Percentiles rank a stretch among this genome's conserved stretches.
Evolutionary conservation across 30 jellyfish, hydroid and myxozoan species (phyloP).

Genomic region (Rhopilema esculentum): DNA sequence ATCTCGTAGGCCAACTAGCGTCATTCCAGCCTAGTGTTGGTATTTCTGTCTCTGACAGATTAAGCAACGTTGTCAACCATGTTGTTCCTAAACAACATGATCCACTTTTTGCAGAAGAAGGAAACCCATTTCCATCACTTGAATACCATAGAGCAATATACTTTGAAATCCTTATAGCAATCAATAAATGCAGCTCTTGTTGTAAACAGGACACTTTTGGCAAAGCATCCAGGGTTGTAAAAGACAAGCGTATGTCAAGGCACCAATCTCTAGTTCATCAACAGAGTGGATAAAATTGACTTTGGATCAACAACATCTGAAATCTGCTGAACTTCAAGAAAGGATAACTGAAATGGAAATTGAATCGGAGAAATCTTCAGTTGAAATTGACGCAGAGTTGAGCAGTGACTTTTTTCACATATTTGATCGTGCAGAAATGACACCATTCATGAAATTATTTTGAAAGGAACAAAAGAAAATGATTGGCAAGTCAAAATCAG

Average conservation of each 20-base stretch:
- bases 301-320: constrained; percentile 26
- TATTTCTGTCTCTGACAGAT: constrained; percentile 15
- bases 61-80: constrained; percentile 28
- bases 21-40: neutral
- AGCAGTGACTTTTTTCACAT: constrained; percentile 19
- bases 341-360: constrained; percentile 25
- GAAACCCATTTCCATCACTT: neutral
- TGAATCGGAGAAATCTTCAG: constrained; percentile 15
- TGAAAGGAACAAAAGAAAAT: constrained; percentile 46
- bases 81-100: constrained; percentile 34
- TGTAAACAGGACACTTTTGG: too few species aligned
- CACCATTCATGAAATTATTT: constrained; percentile 48
- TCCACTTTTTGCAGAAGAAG: constrained; percentile 34
- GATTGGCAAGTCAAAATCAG: constrained; percentile 1
- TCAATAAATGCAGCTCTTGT: constrained; percentile 23
- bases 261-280: constrained; percentile 42
- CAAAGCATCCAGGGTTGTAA: too few species aligned
- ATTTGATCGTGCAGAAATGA: constrained; percentile 1
- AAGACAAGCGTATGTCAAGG: constrained; percentile 8
- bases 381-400: constrained; percentile 3
- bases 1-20: constrained; percentile 14
- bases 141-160: neutral
- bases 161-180: constrained; percentile 1
- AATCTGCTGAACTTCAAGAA: constrained; percentile 34
- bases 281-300: constrained; percentile 43